Evolutionary conservation across 2,888 invertebrate species (phyloP), one percentile per base, ranked within the genome.

Genomic region (Atethmia centrago): DNA sequence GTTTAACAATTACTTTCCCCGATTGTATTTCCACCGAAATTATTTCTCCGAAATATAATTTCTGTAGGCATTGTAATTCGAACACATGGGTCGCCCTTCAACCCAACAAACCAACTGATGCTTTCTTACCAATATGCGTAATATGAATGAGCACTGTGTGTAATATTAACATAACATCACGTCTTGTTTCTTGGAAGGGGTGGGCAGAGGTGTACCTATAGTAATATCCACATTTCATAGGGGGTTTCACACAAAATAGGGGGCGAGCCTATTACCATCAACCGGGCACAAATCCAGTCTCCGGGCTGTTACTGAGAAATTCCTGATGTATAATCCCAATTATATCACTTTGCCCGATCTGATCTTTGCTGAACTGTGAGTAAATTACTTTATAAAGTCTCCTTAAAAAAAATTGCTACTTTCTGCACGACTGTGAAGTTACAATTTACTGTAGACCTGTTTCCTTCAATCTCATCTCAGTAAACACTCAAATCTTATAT

Each of bases 401-500:
- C 36, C 4, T 19, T 25, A 21, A 8, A 36, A 21, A 59, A 16
- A 9, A 40, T 40, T 58, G 47, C 53, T 42, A 16, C 7, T 53
- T 53, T 42, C 42, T 7, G 12, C 7, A 42, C 16, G 58, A 28
- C 28, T 59, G 45, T 58, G 53, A 71, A 45, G 63, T 55, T 55
- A 42, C 56, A 42, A 70, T 70, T 77, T n/a, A 63, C 16, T 21
- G 19, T 25, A 45, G 51, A 58, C 63, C 56, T 53, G 53, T 16
- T 71, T 77, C 1, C 19, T 51, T 40, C 25, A 72, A 51, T 56
- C 42, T 61, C 65, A n/a, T 62, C 16, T 47, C 14, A 9, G n/a
- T 45, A 73, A 51, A 45, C 64, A 72, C 49, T 67, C 45, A 61
- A 69, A 68, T 55, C 9, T 49, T 45, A 40, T 12, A 56, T 67